Evolutionary conservation across 2,888 invertebrate species (phyloP).

Genomic region (Hetaerina titia): DNA sequence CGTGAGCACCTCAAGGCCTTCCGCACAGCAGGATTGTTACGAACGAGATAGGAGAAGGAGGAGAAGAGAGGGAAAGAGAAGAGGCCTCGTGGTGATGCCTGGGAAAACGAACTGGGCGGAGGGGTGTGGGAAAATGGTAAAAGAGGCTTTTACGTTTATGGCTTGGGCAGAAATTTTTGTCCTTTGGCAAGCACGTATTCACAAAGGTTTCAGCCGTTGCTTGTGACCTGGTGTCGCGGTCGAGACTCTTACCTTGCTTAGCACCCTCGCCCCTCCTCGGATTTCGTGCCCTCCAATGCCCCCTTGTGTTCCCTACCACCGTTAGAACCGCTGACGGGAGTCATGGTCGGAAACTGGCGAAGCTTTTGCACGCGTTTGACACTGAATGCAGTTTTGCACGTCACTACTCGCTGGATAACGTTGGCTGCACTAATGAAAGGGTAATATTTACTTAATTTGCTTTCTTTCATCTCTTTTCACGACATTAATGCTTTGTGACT

Average conservation of each 20-base stretch:
- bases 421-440: too few relatives aligned
- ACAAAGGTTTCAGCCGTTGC: neutral
- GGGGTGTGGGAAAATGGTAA: conserved; percentile 69
- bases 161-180: neutral
- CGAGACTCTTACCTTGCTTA: too few relatives aligned
- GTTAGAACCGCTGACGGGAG: too few relatives aligned
- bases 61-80: conserved; percentile 77
- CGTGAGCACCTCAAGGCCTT: neutral
- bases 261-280: too few relatives aligned
- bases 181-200: neutral
- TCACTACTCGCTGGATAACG: too few relatives aligned
- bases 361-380: too few relatives aligned
- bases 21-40: neutral
- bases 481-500: too few relatives aligned
- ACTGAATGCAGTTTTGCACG: neutral
- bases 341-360: too few relatives aligned
- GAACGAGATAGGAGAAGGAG: conserved; percentile 81
- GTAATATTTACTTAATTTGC: too few relatives aligned
- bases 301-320: too few relatives aligned
- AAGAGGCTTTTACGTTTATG: conserved; percentile 64
- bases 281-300: too few relatives aligned
- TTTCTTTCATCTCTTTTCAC: too few relatives aligned
- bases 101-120: conserved; percentile 74
- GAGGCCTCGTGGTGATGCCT: conserved; percentile 78
- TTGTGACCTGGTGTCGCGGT: neutral